Conservation (phyloP, 2,113 vertebrate genomes). For the Carassius auratus region DNA sequence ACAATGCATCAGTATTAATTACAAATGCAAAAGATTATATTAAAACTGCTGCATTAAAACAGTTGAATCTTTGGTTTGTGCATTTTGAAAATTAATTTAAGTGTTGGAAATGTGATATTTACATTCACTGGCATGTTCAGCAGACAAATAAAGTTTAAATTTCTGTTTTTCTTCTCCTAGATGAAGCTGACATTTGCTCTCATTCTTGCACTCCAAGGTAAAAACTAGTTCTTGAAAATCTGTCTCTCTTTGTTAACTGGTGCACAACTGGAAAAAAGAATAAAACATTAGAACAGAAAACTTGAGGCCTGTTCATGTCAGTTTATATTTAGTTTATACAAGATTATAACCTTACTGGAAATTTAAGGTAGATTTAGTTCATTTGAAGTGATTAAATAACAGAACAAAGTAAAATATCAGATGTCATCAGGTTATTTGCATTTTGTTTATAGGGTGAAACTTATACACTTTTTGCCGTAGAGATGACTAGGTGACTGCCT, state of each 20-base stretch:
- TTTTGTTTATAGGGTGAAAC: too few relatives aligned
- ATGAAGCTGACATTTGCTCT: conserved; percentile 71
- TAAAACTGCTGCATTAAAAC: neutral
- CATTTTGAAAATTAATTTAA: neutral
- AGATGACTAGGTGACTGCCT: too few relatives aligned
- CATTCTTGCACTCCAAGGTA: conserved; percentile 79
- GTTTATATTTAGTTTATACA: neutral
- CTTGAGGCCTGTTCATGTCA: neutral
- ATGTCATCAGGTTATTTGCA: neutral
- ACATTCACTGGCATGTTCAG: neutral
- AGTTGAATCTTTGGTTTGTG: neutral
- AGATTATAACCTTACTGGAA: neutral
- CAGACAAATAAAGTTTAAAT: neutral
- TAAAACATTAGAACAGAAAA: neutral
- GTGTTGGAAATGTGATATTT: neutral
- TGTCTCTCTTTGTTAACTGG: neutral
- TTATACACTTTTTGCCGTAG: too few relatives aligned
- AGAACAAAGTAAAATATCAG: neutral
- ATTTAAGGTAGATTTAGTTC: neutral
- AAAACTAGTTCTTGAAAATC: conserved; percentile 49
- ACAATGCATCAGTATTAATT: neutral
- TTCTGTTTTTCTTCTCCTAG: conserved; percentile 62
- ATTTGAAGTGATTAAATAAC: too few relatives aligned
- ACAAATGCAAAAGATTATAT: neutral
- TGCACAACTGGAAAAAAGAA: neutral